Evolutionary conservation across 2,888 invertebrate species (phyloP).

Genomic region (Heliconius aoede): DNA sequence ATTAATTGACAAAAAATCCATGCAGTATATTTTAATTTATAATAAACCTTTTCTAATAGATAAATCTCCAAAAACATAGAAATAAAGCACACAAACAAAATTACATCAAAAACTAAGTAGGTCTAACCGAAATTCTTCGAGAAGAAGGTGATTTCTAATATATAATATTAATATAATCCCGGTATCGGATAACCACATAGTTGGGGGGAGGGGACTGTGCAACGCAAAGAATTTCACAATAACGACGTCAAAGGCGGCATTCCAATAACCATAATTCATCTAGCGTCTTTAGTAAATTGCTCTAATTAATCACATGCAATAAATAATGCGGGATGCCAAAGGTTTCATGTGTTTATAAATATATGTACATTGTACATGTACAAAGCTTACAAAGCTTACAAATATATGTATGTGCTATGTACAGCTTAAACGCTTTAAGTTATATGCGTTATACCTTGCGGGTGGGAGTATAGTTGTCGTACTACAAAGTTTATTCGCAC

Average conservation of each 20-base stretch:
- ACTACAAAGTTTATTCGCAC: not conserved
- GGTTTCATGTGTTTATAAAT: constrained; percentile 16
- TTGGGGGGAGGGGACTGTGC: constrained; percentile 26
- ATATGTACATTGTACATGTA: not conserved
- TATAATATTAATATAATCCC: constrained; percentile 39
- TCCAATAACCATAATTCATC: constrained; percentile 48
- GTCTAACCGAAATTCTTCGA: constrained; percentile 25
- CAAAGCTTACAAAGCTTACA: not conserved
- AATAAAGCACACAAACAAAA: no score
- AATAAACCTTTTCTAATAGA: no score
- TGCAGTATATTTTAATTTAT: no score
- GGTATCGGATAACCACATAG: constrained; percentile 35
- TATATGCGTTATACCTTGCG: no score
- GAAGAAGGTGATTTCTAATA: constrained; percentile 32
- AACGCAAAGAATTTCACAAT: constrained; percentile 48
- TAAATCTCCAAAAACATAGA: no score
- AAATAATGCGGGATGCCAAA: constrained; percentile 39
- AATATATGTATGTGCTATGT: no score
- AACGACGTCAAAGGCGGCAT: constrained; percentile 46
- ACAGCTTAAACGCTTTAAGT: not conserved
- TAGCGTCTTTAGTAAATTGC: constrained; percentile 43
- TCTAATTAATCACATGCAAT: constrained; percentile 45
- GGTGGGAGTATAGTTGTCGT: not conserved
- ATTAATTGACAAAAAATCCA: no score
- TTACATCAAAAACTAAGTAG: no score